These are phyloP conservation scores for Helicoverpa armigera DNA, from an alignment of 1,140 invertebrate species.

Conservation along the genomic window DNA sequence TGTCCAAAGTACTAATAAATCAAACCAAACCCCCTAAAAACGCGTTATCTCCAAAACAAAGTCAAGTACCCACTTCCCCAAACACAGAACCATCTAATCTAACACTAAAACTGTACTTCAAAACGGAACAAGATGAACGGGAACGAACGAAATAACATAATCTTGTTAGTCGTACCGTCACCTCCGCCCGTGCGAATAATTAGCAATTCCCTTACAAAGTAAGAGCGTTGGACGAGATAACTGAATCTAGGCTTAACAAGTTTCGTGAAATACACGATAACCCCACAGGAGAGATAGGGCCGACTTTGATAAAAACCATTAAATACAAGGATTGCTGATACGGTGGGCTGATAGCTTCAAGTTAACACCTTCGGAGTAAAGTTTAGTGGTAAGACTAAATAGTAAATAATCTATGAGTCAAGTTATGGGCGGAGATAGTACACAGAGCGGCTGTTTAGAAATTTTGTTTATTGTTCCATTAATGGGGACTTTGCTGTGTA, in stretches of 20 bases:
- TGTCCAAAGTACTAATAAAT: background rate
- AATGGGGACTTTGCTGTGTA: background rate
- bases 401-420: constrained; percentile 39
- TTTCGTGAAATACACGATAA: constrained; percentile 62
- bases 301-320: constrained; percentile 41
- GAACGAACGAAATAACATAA: constrained; percentile 53
- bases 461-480: constrained; percentile 3
- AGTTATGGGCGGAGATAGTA: constrained; percentile 44
- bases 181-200: constrained; percentile 68
- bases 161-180: constrained; percentile 60
- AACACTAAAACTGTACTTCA: constrained; percentile 26
- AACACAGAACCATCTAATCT: constrained; percentile 27
- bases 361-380: constrained; percentile 24
- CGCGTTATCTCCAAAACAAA: background rate
- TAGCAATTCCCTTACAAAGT: constrained; percentile 66
- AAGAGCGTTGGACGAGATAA: constrained; percentile 65
- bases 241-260: constrained; percentile 68
- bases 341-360: constrained; percentile 15
- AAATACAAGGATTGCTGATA: constrained; percentile 43
- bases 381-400: constrained; percentile 24
- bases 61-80: background rate
- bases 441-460: constrained; percentile 6
- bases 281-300: constrained; percentile 42
- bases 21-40: background rate
- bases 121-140: constrained; percentile 38